Percentiles rank a stretch among this genome's conserved stretches.
These are phyloP conservation scores for Alligator sinensis DNA, from an alignment of 2,113 vertebrate genomes.

Conservation along the genomic window DNA sequence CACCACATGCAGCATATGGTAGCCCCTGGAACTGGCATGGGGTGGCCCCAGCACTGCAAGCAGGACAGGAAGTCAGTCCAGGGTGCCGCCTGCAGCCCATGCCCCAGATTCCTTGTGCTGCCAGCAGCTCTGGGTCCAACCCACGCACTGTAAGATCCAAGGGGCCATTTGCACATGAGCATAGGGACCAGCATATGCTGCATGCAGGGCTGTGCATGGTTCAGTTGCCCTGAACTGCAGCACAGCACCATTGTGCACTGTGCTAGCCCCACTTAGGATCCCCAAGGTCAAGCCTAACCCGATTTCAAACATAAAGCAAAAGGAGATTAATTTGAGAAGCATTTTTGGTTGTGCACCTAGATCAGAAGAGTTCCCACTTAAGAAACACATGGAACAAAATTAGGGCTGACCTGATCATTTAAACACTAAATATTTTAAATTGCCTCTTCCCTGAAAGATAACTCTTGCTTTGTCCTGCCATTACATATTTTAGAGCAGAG, in stretches of 20 bases:
- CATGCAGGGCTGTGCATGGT: not conserved
- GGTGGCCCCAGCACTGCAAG: no score
- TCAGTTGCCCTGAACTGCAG: not conserved
- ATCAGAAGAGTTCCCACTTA: not conserved
- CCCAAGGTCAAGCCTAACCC: not conserved
- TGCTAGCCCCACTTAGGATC: not conserved
- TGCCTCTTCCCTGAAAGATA: no score
- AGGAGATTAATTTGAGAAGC: not conserved
- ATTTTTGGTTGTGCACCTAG: not conserved
- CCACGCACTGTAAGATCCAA: no score
- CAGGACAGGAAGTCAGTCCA: no score
- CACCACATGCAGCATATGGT: not conserved
- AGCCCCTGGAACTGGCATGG: not conserved
- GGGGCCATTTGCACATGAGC: not conserved
- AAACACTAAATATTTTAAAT: not conserved
- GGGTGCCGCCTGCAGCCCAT: no score
- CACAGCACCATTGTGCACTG: rapidly evolving
- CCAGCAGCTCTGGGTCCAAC: no score
- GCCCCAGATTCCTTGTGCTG: no score
- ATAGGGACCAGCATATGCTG: not conserved
- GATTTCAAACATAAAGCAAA: not conserved
- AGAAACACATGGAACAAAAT: not conserved
- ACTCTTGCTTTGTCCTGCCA: not conserved
- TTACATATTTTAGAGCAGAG: no score
- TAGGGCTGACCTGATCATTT: not conserved